Base-by-base conservation (phyloP, 2,797 vertebrate genomes). In the Champsocephalus gunnari region DNA sequence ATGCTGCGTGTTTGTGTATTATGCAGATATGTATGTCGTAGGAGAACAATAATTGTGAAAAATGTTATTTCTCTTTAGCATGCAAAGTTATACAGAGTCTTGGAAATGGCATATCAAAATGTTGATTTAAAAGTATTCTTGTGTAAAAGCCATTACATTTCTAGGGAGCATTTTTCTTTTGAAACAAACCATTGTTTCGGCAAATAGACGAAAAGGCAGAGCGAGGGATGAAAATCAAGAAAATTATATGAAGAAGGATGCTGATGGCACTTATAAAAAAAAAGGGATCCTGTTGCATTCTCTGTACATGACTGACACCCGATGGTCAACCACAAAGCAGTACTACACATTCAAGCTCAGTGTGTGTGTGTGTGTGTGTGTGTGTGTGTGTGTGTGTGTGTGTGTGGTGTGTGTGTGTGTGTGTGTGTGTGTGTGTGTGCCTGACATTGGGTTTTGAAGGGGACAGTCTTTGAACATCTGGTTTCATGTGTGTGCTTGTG, bases 281-380 rank as follows among this genome's bases (percentile, higher is more conserved):
- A 3, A 32, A 66, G 12, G 8, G 14, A 51, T 53, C 66, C 14
- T 16, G 44, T 57, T 41, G 47, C 17, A 80, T 86, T 82, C 76
- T 84, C 73, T 93, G 92, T 82, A 66, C 88, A 77, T 90, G 85
- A 89, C 90, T 94, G 92, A 93, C 93, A 92, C 90, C 93, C 66
- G 45, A 93, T 94, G 93, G 92, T 88, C 84, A 79, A 78, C 55
- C 60, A 50, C 62, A 81, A 79, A 76, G 73, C 73, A 77, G 59
- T 74, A 57, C 57, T 32, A 70, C 48, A 50, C 49, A 74, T 65
- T 72, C 66, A 89, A 66, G 45, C 66, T 74, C 56, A 65, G 38
- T 4, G 44, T 16, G 65, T 57, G 16, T 60, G 51, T 71, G 54
- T 45, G 24, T 28, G 24, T 28, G 24, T 75, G 48, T 63, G 56